Evolutionary conservation across 2,797 vertebrate species (phyloP).

Genomic region (Danio albolineatus): DNA sequence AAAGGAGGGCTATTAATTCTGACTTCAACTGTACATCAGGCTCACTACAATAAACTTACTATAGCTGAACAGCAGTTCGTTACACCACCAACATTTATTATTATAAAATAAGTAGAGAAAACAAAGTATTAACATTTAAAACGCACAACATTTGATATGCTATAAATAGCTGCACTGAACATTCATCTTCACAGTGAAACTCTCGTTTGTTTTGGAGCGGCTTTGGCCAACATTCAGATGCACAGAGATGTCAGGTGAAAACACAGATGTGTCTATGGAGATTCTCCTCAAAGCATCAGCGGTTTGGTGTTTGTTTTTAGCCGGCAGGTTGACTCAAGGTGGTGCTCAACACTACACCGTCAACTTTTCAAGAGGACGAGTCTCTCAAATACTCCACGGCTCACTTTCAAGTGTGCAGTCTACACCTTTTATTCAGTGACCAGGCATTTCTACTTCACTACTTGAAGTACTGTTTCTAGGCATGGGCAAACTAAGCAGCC

Average conservation of each 20-base stretch:
- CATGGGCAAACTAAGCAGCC: no score
- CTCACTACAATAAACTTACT: no score
- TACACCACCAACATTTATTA: no score
- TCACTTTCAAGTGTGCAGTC: no score
- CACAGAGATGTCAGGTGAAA: slow-evolving; percentile 68
- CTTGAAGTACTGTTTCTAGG: no score
- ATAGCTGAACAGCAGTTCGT: no score
- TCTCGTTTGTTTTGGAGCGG: slow-evolving; percentile 5
- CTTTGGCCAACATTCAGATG: slow-evolving; percentile 9
- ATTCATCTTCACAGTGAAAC: neutral
- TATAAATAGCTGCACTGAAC: neutral
- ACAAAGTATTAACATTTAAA: no score
- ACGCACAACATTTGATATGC: neutral
- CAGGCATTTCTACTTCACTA: no score
- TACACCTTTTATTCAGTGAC: no score
- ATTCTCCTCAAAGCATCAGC: slow-evolving; percentile 51
- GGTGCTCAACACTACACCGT: slow-evolving; percentile 51
- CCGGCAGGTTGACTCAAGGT: slow-evolving; percentile 14
- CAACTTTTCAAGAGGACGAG: slow-evolving; percentile 42
- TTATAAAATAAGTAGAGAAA: no score
- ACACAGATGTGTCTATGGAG: slow-evolving; percentile 55
- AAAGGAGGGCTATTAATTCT: no score
- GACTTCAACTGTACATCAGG: no score
- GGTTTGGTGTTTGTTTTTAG: slow-evolving; percentile 31
- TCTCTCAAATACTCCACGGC: neutral